These are phyloP conservation scores for Streblospio benedicti DNA, from an alignment of 1,140 invertebrate genomes.

Conservation along the genomic window DNA sequence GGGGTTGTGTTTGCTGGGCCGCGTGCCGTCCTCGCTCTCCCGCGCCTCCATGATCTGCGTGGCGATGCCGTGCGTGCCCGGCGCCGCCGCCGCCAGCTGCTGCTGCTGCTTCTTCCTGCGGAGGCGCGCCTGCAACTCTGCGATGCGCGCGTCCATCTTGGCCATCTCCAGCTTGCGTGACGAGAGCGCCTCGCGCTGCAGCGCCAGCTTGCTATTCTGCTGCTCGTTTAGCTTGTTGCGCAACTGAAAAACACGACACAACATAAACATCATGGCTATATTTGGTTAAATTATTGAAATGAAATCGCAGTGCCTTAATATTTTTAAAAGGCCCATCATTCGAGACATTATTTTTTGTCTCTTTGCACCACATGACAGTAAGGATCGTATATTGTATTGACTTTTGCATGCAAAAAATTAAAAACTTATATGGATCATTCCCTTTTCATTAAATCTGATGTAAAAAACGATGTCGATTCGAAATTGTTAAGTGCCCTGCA, in stretches of 20 bases:
- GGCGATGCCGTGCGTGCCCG: no score
- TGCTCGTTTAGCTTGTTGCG: conserved; percentile 92
- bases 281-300: not conserved
- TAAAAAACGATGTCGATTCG: no score
- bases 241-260: conserved; percentile 72
- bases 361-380: no score
- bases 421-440: no score
- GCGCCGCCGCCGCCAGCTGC: conserved; percentile 71
- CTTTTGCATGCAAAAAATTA: no score
- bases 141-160: conserved; percentile 82
- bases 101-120: conserved; percentile 62
- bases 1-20: conserved; percentile 73
- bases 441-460: no score
- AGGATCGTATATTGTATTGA: no score
- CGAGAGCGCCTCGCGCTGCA: conserved; percentile 74
- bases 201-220: conserved; percentile 74
- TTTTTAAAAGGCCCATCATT: no score
- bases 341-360: no score
- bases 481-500: no score
- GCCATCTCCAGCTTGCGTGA: conserved; percentile 81
- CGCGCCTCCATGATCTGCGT: conserved; percentile 22
- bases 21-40: conserved; percentile 24
- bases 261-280: conserved; percentile 4
- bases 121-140: conserved; percentile 80
- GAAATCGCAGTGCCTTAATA: conserved; percentile 3